A percentile compares a stretch with the other conserved stretches of the same genome.
Evolutionary conservation across 1,140 invertebrate genomes (phyloP).

Genomic region (Pararge aegeria): DNA sequence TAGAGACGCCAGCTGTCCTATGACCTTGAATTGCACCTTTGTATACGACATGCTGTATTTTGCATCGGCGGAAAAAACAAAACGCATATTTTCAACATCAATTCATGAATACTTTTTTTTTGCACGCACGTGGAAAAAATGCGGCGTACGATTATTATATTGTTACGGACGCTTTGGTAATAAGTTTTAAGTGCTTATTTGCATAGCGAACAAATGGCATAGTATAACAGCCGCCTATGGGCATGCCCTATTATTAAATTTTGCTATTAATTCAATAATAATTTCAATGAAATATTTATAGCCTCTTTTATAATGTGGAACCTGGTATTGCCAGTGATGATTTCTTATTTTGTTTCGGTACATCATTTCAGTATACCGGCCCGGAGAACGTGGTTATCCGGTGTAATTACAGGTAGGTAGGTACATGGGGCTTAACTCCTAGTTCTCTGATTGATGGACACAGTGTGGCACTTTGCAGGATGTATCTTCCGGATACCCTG

Average conservation of each 20-base stretch:
- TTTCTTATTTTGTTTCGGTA: too few species aligned
- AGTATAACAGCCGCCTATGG: slow-evolving; percentile 11
- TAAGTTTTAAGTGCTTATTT: slow-evolving; percentile 26
- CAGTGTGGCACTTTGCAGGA: too few species aligned
- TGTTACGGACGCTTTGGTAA: slow-evolving; percentile 26
- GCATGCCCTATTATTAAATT: neutral
- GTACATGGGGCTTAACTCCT: too few species aligned
- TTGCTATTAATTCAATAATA: neutral
- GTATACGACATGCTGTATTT: slow-evolving; percentile 57
- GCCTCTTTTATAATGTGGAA: too few species aligned
- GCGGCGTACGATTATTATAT: slow-evolving; percentile 26
- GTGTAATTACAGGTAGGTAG: too few species aligned
- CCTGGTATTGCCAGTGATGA: too few species aligned
- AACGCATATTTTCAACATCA: slow-evolving; percentile 57
- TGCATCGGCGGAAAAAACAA: slow-evolving; percentile 51
- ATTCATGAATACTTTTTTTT: slow-evolving; percentile 41
- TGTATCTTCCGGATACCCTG: too few species aligned
- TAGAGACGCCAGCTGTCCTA: slow-evolving; percentile 62
- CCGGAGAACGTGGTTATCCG: too few species aligned
- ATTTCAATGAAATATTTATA: too few species aligned
- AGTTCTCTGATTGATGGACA: too few species aligned
- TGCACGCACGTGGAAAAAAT: slow-evolving; percentile 27
- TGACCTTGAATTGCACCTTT: slow-evolving; percentile 74
- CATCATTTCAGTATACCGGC: too few species aligned
- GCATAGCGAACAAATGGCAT: slow-evolving; percentile 26